A percentile compares a stretch with the other conserved stretches of the same genome.
Evolutionary conservation across 2,113 vertebrate species (phyloP).

Genomic region (Plectropomus leopardus): DNA sequence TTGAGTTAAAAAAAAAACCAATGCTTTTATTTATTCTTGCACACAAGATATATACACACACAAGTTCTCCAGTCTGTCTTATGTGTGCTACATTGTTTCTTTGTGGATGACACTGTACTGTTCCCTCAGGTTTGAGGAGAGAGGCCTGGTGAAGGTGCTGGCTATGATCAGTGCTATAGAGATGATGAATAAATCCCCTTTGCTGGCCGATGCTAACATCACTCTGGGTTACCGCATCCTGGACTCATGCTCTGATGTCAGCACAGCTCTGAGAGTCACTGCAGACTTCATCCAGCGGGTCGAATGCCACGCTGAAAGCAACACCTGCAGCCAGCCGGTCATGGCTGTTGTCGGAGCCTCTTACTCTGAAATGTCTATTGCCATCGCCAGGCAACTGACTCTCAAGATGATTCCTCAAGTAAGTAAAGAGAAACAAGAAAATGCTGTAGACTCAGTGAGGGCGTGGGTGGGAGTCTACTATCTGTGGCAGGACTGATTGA

Average conservation of each 20-base stretch:
- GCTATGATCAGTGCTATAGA: slow-evolving; percentile 91
- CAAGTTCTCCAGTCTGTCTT: background rate
- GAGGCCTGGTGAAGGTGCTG: slow-evolving; percentile 83
- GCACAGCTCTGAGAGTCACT: slow-evolving; percentile 85
- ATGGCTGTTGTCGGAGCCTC: slow-evolving; percentile 86
- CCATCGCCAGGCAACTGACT: slow-evolving; percentile 88
- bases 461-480: background rate
- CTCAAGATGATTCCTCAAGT: slow-evolving; percentile 91
- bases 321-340: slow-evolving; percentile 71
- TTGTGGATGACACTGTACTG: background rate
- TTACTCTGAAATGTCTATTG: slow-evolving; percentile 89
- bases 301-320: slow-evolving; percentile 67
- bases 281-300: slow-evolving; percentile 80
- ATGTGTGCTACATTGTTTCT: background rate
- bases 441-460: background rate
- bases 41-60: too few species aligned
- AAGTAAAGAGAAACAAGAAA: slow-evolving; percentile 24
- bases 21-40: too few species aligned
- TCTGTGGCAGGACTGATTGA: background rate
- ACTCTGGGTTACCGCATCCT: slow-evolving; percentile 90
- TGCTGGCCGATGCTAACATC: slow-evolving; percentile 81
- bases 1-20: too few species aligned
- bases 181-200: slow-evolving; percentile 86
- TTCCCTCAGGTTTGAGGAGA: slow-evolving; percentile 83
- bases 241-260: slow-evolving; percentile 90